Evolutionary conservation across 2,888 invertebrate genomes (phyloP), one percentile per base, ranked within the genome.

Genomic region (Allygus modestus): DNA sequence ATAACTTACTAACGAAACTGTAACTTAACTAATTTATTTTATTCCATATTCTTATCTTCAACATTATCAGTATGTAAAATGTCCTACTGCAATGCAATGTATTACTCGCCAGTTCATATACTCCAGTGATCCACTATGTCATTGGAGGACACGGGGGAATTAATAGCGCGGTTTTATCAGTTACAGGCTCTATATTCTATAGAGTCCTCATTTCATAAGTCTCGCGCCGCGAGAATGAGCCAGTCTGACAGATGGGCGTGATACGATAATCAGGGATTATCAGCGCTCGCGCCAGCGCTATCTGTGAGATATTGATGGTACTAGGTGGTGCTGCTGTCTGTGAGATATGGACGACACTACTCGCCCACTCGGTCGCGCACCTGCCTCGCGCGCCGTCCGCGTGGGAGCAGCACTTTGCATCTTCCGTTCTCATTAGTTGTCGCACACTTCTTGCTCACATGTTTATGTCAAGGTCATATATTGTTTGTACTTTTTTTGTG

Each of bases 161-260:
- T 65, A 65, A 65, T 65, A 65, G 65, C 65, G 65, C 17, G 28
- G 15, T 12, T 26, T 65, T 65, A 65, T 65, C 65, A 31, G 31
- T 31, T 11, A 65, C 65, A 65, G 17, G 9, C 4, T 65, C 28
- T 65, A 23, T 4, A 23, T 1, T 23, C 20, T 65, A 65, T 65
- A 23, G 5, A 23, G 23, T 23, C 20, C 65, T 65, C 65, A 65
- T 65, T 65, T 65, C 65, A 65, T 65, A 65, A 65, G 65, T 65
- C 65, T 28, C 15, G 65, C n/a, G 46, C 12, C 15, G 4, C 54
- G 46, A 51, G 54, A 54, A 54, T 54, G 23, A 54, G 54, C 65
- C 65, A 58, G 65, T n/a, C 65, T 65, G 65, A 65, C 65, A 65
- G 65, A 65, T 65, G 65, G 65, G 28, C 12, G 65, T 65, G 65